phyloP scores from a whole-genome alignment of 1,140 invertebrate genomes.

The Phocides pigmalion region DNA sequence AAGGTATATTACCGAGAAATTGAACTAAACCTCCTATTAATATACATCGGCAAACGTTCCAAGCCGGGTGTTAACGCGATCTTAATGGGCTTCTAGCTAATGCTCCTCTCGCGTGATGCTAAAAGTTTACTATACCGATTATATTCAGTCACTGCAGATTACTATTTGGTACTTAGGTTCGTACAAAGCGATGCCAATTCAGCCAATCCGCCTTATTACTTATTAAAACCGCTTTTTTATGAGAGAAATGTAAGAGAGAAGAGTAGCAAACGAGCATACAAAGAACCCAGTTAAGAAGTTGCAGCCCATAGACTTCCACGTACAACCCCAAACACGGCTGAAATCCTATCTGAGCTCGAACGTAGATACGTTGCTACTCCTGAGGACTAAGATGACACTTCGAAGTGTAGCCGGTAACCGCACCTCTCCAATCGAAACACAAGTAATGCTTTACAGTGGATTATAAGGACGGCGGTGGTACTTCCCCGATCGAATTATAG shows the following conservation, averaged over 20 bases:
- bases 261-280: neutral
- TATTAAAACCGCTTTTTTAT: no score
- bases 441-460: no score
- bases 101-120: slow-evolving; percentile 9
- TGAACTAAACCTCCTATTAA: slow-evolving; percentile 1
- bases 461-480: no score
- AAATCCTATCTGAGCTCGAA: neutral
- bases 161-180: slow-evolving; percentile 13
- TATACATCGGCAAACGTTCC: neutral
- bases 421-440: no score
- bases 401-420: no score
- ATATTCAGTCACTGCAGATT: slow-evolving; percentile 11
- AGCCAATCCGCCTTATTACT: neutral
- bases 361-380: no score
- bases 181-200: neutral
- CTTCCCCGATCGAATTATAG: no score
- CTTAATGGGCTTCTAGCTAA: neutral
- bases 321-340: neutral
- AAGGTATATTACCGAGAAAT: no score
- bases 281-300: no score
- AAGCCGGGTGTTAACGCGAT: neutral
- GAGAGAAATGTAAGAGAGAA: no score
- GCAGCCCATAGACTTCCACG: no score
- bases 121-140: neutral
- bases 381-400: no score